A percentile compares a stretch with the other conserved stretches of the same genome.
phyloP scores from a whole-genome alignment of 2,888 invertebrate species.

The Oxytorus armatus region DNA sequence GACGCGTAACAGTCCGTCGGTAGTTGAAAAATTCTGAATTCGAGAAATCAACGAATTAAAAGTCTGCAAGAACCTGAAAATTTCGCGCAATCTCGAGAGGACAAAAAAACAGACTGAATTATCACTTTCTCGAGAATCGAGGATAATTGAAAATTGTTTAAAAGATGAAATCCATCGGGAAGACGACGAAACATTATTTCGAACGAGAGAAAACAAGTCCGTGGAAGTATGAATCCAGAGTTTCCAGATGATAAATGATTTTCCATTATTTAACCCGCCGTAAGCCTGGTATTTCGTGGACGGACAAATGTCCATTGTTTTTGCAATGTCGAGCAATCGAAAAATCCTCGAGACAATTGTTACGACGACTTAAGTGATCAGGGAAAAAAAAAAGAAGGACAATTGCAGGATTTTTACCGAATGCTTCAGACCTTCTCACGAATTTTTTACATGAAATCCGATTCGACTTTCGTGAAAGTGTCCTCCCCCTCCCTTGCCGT shows the following conservation, averaged over 20 bases:
- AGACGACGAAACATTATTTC: neutral
- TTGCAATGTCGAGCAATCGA: neutral
- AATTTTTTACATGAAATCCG: slow-evolving; percentile 31
- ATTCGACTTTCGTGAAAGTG: slow-evolving; percentile 72
- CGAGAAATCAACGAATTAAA: too few species aligned
- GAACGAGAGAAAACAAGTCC: neutral
- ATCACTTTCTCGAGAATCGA: too few species aligned
- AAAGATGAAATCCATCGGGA: neutral
- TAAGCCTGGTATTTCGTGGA: neutral
- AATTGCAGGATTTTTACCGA: neutral
- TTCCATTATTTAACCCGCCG: neutral
- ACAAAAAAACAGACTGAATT: too few species aligned
- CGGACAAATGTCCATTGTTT: neutral
- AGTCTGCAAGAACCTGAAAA: too few species aligned
- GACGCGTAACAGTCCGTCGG: neutral
- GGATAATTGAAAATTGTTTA: too few species aligned
- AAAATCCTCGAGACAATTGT: too few species aligned
- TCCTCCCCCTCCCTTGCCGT: slow-evolving; percentile 40
- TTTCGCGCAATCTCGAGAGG: neutral
- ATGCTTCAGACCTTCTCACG: neutral
- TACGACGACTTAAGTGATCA: neutral
- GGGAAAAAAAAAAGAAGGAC: neutral
- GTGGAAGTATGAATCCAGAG: neutral
- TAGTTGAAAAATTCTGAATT: neutral
- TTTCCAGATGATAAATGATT: neutral